A percentile compares a stretch with the other conserved stretches of the same genome.
Conservation (phyloP, 2,888 invertebrate genomes). For the Nephrotoma flavescens region DNA sequence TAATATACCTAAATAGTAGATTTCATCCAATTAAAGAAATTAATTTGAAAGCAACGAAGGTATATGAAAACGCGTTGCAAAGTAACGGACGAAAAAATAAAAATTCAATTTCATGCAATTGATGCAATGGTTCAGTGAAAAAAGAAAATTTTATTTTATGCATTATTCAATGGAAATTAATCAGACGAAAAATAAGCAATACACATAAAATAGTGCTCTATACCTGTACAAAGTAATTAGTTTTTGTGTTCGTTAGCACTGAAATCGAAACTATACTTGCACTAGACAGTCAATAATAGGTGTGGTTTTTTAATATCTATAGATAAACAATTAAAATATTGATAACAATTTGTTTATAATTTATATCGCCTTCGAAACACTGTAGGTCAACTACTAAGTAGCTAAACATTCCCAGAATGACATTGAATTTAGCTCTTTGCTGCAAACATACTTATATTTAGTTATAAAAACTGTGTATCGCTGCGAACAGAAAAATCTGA, state of each 20-base stretch:
- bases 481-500: no score
- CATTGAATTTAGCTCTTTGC: not conserved
- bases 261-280: not conserved
- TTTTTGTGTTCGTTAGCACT: not conserved
- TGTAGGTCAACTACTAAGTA: not conserved
- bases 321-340: not conserved
- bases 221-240: not conserved
- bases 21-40: not conserved
- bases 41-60: not conserved
- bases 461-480: no score
- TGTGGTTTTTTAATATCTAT: not conserved
- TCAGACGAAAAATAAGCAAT: not conserved
- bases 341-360: not conserved
- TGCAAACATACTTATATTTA: no score
- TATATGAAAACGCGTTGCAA: not conserved
- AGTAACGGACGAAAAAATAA: not conserved
- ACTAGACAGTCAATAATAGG: no score
- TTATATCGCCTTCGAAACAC: not conserved
- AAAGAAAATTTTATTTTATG: not conserved
- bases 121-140: not conserved
- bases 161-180: not conserved
- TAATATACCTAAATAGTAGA: not conserved
- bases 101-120: not conserved
- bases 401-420: not conserved
- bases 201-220: not conserved